Percentiles rank a stretch among this genome's conserved stretches.
Evolutionary conservation across 2,113 vertebrate species (phyloP).

Genomic region (Ammospiza caudacuta): DNA sequence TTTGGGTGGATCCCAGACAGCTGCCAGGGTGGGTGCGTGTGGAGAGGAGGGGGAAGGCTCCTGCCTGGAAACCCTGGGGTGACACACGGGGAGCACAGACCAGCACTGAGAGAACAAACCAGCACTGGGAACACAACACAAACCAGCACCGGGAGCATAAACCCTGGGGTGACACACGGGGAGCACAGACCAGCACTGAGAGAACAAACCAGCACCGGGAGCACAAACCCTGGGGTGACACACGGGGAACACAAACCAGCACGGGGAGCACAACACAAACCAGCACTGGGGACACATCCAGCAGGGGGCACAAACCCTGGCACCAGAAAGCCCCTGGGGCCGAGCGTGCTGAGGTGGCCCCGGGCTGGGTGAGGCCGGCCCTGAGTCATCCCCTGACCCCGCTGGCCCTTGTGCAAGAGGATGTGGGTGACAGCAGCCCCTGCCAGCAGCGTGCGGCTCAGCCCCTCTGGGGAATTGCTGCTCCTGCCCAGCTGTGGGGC

Average conservation of each 20-base stretch:
- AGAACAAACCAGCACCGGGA: neutral
- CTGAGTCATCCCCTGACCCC: neutral
- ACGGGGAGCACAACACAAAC: neutral
- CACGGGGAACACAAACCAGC: too few relatives aligned
- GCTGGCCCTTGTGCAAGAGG: constrained; percentile 46
- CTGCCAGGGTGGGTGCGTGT: neutral
- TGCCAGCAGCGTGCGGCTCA: neutral
- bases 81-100: neutral
- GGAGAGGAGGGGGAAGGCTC: neutral
- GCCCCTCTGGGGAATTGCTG: neutral
- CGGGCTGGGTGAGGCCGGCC: neutral
- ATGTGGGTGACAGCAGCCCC: constrained; percentile 19
- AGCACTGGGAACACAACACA: neutral
- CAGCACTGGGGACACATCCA: too few relatives aligned
- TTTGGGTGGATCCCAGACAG: neutral
- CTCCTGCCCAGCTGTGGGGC: neutral
- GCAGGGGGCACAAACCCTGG: neutral
- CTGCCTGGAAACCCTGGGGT: neutral
- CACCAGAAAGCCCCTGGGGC: neutral
- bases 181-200: neutral
- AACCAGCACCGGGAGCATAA: too few relatives aligned
- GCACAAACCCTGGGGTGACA: neutral
- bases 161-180: too few relatives aligned
- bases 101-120: too few relatives aligned
- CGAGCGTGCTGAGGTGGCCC: neutral